Conservation (phyloP, 2,888 invertebrate species). For the Ypsolopha sequella region DNA sequence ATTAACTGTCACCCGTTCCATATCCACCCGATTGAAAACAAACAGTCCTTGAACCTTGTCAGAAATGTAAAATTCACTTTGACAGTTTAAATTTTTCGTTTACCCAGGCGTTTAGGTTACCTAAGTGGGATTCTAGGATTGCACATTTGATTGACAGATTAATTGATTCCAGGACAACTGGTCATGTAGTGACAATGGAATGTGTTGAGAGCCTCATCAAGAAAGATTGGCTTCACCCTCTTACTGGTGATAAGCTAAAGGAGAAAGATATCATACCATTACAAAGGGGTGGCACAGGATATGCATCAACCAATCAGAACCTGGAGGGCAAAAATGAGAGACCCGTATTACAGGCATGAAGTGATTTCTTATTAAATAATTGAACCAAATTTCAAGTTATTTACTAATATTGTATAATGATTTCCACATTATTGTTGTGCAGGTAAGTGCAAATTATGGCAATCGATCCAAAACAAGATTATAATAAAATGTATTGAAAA, state of each 20-base stretch:
- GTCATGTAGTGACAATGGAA: conserved; percentile 95
- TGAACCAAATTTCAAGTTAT: neutral
- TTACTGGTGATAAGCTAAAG: conserved; percentile 84
- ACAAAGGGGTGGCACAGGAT: conserved; percentile 97
- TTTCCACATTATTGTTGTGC: no score
- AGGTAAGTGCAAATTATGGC: no score
- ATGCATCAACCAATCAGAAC: conserved; percentile 86
- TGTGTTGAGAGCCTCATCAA: conserved; percentile 96
- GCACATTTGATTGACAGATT: no score
- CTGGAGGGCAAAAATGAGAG: conserved; percentile 86
- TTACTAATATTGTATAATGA: neutral
- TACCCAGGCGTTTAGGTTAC: no score
- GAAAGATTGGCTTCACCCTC: conserved; percentile 96
- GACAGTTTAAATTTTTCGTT: no score
- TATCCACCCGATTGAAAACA: no score
- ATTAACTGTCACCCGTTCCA: no score
- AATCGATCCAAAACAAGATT: no score
- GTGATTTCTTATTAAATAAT: neutral
- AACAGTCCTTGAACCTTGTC: no score
- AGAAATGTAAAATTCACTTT: no score
- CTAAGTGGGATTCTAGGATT: no score
- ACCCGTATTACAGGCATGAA: conserved; percentile 85
- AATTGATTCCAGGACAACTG: conserved; percentile 72
- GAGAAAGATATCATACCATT: conserved; percentile 94
- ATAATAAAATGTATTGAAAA: no score